Conservation (phyloP, 2,888 invertebrate species). For the Plutella xylostella region DNA sequence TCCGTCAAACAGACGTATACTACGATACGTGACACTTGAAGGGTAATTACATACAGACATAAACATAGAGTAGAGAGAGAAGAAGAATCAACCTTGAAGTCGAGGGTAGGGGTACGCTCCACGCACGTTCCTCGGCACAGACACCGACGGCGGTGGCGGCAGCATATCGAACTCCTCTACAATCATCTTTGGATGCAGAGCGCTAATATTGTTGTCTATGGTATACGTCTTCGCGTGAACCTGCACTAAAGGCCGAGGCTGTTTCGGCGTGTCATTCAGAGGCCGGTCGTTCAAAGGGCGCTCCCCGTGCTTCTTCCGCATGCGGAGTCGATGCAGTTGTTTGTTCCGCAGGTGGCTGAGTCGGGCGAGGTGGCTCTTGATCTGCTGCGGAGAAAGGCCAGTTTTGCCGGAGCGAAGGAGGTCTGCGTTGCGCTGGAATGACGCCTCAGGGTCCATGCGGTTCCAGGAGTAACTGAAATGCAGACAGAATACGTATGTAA, state of each 20-base stretch:
- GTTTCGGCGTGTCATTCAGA: conserved; percentile 33
- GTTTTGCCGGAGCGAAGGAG: conserved; percentile 52
- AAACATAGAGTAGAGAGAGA: no score
- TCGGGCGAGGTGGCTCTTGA: conserved; percentile 47
- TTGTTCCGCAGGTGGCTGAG: conserved; percentile 51
- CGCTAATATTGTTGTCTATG: conserved; percentile 62
- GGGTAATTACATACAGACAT: no score
- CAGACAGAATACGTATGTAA: no score
- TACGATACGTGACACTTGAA: no score
- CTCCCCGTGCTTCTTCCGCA: conserved; percentile 12
- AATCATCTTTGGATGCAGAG: conserved; percentile 69
- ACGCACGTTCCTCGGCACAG: conserved; percentile 28
- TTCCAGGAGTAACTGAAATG: conserved; percentile 59
- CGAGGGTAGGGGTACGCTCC: no score
- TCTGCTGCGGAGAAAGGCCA: conserved; percentile 48
- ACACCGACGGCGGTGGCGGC: conserved; percentile 34
- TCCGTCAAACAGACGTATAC: no score
- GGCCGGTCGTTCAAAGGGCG: conserved; percentile 38
- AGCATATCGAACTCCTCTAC: conserved; percentile 66
- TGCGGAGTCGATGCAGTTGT: conserved; percentile 46
- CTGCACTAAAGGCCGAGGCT: conserved; percentile 42
- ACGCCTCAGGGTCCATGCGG: conserved; percentile 56
- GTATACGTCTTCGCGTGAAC: conserved; percentile 67
- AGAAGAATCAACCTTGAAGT: no score
- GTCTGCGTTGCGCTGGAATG: conserved; percentile 50